Evolutionary conservation across 2,113 vertebrate species (phyloP).

Genomic region (Patagioenas fasciata): DNA sequence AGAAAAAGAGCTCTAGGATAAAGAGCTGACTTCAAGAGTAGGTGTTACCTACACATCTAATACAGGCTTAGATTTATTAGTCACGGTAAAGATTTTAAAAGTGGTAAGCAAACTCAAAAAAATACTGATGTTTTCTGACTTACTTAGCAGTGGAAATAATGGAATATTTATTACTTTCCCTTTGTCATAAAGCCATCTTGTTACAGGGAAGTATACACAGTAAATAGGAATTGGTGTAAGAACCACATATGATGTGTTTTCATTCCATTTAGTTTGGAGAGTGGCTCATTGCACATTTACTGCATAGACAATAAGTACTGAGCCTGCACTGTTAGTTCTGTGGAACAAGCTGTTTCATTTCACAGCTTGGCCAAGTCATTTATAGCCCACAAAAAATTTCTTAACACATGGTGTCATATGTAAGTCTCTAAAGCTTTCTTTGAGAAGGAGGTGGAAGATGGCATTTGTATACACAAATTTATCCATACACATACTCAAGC

Average conservation of each 20-base stretch:
- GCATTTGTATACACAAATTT: slow-evolving; percentile 59
- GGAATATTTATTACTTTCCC: not conserved
- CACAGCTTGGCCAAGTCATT: slow-evolving; percentile 62
- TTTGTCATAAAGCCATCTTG: not conserved
- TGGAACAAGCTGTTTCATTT: slow-evolving; percentile 65
- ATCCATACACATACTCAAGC: not conserved
- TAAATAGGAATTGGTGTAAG: not conserved
- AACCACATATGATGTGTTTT: not conserved
- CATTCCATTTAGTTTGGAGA: not conserved
- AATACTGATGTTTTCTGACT: not conserved
- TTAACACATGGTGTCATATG: slow-evolving; percentile 63
- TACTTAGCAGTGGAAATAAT: not conserved
- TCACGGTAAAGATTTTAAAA: not conserved
- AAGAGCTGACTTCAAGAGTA: not conserved
- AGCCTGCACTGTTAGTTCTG: slow-evolving; percentile 16
- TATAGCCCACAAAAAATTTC: slow-evolving; percentile 56
- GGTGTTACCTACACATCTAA: not conserved
- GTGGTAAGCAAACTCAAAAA: not conserved
- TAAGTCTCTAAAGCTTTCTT: slow-evolving; percentile 35
- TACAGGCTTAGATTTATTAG: not conserved
- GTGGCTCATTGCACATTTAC: not conserved
- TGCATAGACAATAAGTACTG: slow-evolving; percentile 40
- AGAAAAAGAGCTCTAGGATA: not conserved
- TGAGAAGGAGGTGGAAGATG: slow-evolving; percentile 57
- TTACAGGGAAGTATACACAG: not conserved